These are phyloP conservation scores for Euwallacea fornicatus DNA, from an alignment of 1,140 invertebrate species.

Conservation along the genomic window DNA sequence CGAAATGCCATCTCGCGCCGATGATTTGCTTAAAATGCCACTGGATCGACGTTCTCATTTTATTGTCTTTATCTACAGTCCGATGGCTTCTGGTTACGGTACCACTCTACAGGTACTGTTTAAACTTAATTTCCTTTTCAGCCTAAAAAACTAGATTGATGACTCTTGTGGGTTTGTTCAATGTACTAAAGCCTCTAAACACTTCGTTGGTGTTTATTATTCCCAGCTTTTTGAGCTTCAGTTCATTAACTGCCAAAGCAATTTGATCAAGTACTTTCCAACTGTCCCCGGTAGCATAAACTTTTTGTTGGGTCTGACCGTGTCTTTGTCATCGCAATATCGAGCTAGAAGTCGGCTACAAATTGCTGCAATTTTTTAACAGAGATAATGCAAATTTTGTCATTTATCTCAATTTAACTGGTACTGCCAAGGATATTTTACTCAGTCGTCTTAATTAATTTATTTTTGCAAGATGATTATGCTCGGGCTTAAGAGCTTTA, in stretches of 20 bases:
- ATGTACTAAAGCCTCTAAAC: too few species aligned
- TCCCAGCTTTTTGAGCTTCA: too few species aligned
- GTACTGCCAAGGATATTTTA: constrained; percentile 1
- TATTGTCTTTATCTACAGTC: constrained; percentile 25
- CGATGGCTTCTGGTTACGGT: constrained; percentile 1
- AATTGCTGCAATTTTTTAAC: constrained; percentile 26
- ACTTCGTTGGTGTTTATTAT: too few species aligned
- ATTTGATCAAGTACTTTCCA: too few species aligned
- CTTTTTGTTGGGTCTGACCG: neutral
- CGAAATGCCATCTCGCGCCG: constrained; percentile 32
- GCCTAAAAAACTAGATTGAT: too few species aligned
- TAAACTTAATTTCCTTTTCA: too few species aligned
- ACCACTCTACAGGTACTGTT: neutral
- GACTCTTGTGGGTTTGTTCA: too few species aligned
- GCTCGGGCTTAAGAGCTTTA: neutral
- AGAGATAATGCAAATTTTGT: constrained; percentile 22
- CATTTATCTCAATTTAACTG: constrained; percentile 18
- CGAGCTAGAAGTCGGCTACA: constrained; percentile 5
- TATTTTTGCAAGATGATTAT: constrained; percentile 4
- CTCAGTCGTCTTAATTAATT: constrained; percentile 6
- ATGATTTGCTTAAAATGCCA: constrained; percentile 25
- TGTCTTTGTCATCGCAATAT: constrained; percentile 18
- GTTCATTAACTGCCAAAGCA: too few species aligned
- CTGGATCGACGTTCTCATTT: constrained; percentile 23
- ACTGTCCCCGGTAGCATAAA: too few species aligned